Evolutionary conservation across 2,113 vertebrate genomes (phyloP), one percentile per base, ranked within the genome.

Genomic region (Carettochelys insculpta): DNA sequence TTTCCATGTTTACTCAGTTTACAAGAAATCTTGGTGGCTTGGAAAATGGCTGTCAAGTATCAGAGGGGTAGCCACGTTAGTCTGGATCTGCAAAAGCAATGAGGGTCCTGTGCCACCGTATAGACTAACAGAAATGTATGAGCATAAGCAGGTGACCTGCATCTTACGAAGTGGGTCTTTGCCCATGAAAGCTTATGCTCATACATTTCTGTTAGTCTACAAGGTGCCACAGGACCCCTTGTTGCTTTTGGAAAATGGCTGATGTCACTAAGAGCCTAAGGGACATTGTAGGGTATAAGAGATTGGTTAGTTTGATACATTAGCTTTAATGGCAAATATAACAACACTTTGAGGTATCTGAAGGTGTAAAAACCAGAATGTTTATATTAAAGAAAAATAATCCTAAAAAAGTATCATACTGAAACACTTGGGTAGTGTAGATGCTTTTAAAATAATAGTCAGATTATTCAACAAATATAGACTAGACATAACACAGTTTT

Each of bases 241-340:
- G n/a, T n/a, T n/a, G n/a, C n/a, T n/a, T n/a, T 47, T 89, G 31
- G 14, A 82, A 95, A 93, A 93, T 53, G 54, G 45, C 53, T 93
- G 86, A 22, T 4, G 45, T 29, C 50, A 31, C 9, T 52, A n/a
- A 75, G 8, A 88, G 2, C 2, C 22, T 61, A 54, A 77, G 93
- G 45, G 27, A 58, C 17, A 90, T 13, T 52, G 0, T 76, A 54
- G 38, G 11, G 38, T 83, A 82, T 90, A 58, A 77, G 50, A 3
- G 45, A 34, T 43, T 65, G 68, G 24, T 78, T 85, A 76, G 6
- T 83, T 87, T 38, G 82, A 27, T 73, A 83, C 76, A 83, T 54
- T 56, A 34, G 11, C 43, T 50, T 68, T 94, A 61, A 80, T 43
- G 20, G 47, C 3, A 94, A 94, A 79, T 76, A 56, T n/a, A n/a